Evolutionary conservation across 2,113 vertebrate species (phyloP).

Genomic region (Poeciliopsis turrubarensis): DNA sequence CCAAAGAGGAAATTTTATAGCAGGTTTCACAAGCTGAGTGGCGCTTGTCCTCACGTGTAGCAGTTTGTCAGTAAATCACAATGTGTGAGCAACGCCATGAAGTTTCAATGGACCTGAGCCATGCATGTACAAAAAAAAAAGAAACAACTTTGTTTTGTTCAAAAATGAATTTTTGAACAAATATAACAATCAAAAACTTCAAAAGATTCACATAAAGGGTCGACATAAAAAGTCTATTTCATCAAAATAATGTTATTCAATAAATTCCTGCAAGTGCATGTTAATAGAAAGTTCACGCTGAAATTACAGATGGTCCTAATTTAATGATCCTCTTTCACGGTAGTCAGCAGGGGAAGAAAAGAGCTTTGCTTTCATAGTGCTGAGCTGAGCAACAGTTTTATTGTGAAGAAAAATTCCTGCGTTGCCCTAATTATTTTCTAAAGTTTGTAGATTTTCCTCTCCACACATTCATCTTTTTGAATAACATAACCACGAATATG

Average conservation of each 20-base stretch:
- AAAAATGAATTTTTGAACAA: no score
- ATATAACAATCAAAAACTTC: no score
- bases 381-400: constrained; percentile 57
- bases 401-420: constrained; percentile 58
- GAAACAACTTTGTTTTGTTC: no score
- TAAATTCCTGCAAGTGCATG: constrained; percentile 8
- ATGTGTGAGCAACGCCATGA: background rate
- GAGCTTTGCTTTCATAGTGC: constrained; percentile 66
- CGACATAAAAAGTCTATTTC: background rate
- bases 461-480: constrained; percentile 42
- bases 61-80: background rate
- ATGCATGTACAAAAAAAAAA: no score
- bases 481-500: constrained; percentile 13
- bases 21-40: constrained; percentile 1
- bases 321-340: constrained; percentile 76
- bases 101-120: background rate
- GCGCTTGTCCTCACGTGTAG: background rate
- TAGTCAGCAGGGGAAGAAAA: constrained; percentile 72
- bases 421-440: constrained; percentile 23
- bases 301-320: constrained; percentile 78
- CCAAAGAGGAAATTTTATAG: background rate
- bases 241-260: background rate
- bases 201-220: background rate
- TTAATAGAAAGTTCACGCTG: constrained; percentile 56
- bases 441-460: constrained; percentile 36